phyloP scores from a whole-genome alignment of 2,888 invertebrate genomes.

The Patella depressa region DNA sequence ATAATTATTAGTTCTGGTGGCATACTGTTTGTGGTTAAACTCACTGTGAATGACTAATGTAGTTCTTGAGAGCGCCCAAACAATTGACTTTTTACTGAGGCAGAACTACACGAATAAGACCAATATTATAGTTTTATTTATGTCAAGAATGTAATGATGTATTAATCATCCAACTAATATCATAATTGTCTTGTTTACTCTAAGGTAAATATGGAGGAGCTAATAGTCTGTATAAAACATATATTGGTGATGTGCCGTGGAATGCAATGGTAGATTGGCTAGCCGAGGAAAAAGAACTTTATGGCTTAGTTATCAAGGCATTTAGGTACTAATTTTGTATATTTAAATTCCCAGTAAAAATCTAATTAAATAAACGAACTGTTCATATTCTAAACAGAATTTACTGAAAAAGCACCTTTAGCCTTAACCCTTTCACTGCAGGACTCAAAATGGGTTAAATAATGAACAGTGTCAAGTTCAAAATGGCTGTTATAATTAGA shows the following conservation, averaged over 20 bases:
- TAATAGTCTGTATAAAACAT: constrained; percentile 64
- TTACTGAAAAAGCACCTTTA: too few relatives aligned
- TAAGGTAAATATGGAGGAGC: constrained; percentile 52
- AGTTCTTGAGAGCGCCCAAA: background rate
- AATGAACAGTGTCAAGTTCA: too few relatives aligned
- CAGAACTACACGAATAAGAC: background rate
- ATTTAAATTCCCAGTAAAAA: too few relatives aligned
- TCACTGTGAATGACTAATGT: background rate
- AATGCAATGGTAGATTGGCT: constrained; percentile 69
- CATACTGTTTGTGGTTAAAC: background rate
- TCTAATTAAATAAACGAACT: too few relatives aligned
- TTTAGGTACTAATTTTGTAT: constrained; percentile 55
- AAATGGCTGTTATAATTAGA: too few relatives aligned
- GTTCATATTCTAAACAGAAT: too few relatives aligned
- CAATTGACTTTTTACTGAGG: background rate
- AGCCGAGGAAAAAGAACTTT: constrained; percentile 61
- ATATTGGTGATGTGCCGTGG: constrained; percentile 68
- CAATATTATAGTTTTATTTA: background rate
- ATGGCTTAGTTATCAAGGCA: constrained; percentile 63
- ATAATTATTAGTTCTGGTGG: too few relatives aligned
- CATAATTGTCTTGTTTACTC: constrained; percentile 23
- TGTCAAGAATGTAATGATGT: background rate
- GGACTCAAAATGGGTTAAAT: too few relatives aligned
- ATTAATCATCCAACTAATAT: background rate
- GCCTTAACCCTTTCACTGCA: too few relatives aligned